Conservation (phyloP, 2,888 invertebrate genomes). For the Aphidius colemani region DNA sequence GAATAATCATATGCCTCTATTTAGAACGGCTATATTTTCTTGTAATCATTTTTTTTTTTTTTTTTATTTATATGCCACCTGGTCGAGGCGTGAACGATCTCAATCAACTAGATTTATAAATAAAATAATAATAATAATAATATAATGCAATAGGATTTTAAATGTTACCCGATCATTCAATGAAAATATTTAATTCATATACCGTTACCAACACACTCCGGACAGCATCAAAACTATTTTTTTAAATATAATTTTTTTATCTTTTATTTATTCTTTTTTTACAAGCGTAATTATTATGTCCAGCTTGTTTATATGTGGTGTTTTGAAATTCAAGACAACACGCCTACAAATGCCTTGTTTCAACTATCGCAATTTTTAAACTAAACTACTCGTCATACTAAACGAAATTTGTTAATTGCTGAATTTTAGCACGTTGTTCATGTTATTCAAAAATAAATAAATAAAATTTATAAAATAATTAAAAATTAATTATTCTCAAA, state of each 20-base stretch:
- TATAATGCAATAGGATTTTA: not conserved
- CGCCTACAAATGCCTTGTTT: constrained; percentile 19
- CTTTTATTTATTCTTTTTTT: not conserved
- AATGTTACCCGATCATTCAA: constrained; percentile 27
- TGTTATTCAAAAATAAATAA: not conserved
- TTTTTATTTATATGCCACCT: constrained; percentile 5
- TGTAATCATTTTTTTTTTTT: not conserved
- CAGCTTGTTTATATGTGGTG: constrained; percentile 33
- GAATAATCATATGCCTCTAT: constrained; percentile 12
- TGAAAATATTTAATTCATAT: constrained; percentile 28
- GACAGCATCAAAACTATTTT: constrained; percentile 26
- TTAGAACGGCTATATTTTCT: not conserved
- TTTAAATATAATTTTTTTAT: constrained; percentile 6
- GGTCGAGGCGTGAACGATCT: constrained; percentile 19
- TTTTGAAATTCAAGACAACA: constrained; percentile 31
- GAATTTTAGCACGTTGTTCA: no score
- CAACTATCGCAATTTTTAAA: not conserved
- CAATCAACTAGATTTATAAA: constrained; percentile 9
- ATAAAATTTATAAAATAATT: not conserved
- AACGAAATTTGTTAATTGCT: no score
- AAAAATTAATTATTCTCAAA: not conserved
- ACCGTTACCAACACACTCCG: constrained; percentile 23
- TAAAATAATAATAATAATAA: not conserved
- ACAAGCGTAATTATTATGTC: constrained; percentile 41
- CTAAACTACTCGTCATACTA: not conserved